Percentiles rank a stretch among this genome's conserved stretches.
Evolutionary conservation across 2,797 vertebrate genomes (phyloP).

Genomic region (Lepidocolaptes lacrymiger): DNA sequence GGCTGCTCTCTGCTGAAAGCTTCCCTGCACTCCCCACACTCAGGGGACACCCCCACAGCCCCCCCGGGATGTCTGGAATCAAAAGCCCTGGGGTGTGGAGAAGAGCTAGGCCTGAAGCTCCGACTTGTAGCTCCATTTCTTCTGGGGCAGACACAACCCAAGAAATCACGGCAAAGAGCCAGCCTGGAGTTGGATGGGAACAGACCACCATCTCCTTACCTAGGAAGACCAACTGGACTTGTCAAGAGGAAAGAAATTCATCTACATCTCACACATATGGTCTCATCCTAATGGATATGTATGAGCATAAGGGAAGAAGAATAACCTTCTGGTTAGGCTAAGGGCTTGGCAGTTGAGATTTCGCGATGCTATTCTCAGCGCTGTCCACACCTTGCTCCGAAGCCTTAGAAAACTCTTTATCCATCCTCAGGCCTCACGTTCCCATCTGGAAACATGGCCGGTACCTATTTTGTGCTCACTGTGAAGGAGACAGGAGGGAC

Average conservation of each 20-base stretch:
- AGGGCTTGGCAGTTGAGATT: constrained; percentile 71
- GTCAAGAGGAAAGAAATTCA: constrained; percentile 70
- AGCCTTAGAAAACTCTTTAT: constrained; percentile 54
- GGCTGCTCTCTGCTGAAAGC: fast-evolving
- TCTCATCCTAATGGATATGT: constrained; percentile 70
- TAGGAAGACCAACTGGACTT: constrained; percentile 72
- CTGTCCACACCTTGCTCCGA: constrained; percentile 68
- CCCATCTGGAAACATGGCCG: background rate
- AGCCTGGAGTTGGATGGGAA: constrained; percentile 62
- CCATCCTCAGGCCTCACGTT: constrained; percentile 52
- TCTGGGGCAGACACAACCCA: background rate
- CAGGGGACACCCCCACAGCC: background rate
- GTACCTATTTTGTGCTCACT: background rate
- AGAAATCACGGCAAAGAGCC: constrained; percentile 52
- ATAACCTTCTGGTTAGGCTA: constrained; percentile 71
- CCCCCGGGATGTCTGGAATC: fast-evolving
- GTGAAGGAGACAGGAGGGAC: background rate
- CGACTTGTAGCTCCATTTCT: background rate
- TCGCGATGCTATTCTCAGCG: constrained; percentile 61
- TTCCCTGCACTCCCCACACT: background rate
- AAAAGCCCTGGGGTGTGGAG: fast-evolving
- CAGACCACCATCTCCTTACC: constrained; percentile 67
- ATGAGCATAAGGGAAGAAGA: constrained; percentile 71
- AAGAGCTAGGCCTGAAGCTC: background rate
- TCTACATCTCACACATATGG: constrained; percentile 71